A percentile compares a stretch with the other conserved stretches of the same genome.
These are phyloP conservation scores for Xyliphius kryptos DNA, from an alignment of 2,113 vertebrate species.

Conservation along the genomic window DNA sequence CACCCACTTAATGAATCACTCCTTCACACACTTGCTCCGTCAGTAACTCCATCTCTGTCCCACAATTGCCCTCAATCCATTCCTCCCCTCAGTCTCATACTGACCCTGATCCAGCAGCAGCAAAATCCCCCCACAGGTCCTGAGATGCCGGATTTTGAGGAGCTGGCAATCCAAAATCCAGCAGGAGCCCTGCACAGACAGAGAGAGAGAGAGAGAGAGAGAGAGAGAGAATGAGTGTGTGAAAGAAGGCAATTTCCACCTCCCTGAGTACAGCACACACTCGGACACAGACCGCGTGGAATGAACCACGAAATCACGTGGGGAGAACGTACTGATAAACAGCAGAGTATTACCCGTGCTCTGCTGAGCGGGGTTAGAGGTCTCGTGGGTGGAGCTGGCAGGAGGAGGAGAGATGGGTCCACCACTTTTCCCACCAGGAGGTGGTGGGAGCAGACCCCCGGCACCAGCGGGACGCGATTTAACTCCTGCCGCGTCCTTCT, in stretches of 20 bases:
- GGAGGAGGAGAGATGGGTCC: conserved; percentile 47
- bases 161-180: conserved; percentile 55
- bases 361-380: conserved; percentile 38
- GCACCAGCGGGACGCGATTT: conserved; percentile 56
- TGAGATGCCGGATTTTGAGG: conserved; percentile 51
- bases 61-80: no score
- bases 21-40: no score
- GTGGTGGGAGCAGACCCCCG: conserved; percentile 77
- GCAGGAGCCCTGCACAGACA: conserved; percentile 47
- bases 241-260: no score
- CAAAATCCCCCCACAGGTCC: conserved; percentile 88
- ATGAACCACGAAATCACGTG: no score
- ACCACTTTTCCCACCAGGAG: conserved; percentile 68
- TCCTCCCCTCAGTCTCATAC: conserved; percentile 40
- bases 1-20: no score
- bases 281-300: no score
- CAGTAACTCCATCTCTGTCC: no score
- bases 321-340: no score
- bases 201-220: no score
- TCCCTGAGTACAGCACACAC: no score
- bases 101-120: conserved; percentile 81
- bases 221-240: no score
- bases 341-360: conserved; percentile 65
- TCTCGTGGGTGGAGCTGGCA: conserved; percentile 46
- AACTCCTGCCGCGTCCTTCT: conserved; percentile 69